These are phyloP conservation scores for Teinopalpus imperialis DNA, from an alignment of 2,888 invertebrate genomes.

Conservation along the genomic window DNA sequence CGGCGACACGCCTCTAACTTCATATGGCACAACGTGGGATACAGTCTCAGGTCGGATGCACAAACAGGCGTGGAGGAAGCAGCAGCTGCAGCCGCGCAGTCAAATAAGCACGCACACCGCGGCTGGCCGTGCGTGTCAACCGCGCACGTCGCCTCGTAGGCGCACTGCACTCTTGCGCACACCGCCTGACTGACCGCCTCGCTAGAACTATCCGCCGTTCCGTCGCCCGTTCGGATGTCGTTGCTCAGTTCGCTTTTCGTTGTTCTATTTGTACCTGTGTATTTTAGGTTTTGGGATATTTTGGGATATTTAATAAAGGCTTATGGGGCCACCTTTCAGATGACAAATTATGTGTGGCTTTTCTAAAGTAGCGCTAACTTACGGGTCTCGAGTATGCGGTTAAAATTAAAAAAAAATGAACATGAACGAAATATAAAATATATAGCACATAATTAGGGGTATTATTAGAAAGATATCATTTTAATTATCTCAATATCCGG, in stretches of 20 bases:
- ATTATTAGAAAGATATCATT: too few relatives aligned
- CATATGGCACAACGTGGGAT: constrained; percentile 92
- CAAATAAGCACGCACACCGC: constrained; percentile 89
- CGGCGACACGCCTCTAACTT: constrained; percentile 91
- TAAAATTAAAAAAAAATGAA: too few relatives aligned
- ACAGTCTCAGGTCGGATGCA: constrained; percentile 90
- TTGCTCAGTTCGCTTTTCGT: constrained; percentile 55
- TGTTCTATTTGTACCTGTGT: constrained; percentile 54
- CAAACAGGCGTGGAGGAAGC: constrained; percentile 86
- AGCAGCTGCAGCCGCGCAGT: constrained; percentile 85
- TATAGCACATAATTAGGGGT: too few relatives aligned
- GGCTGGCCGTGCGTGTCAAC: constrained; percentile 85
- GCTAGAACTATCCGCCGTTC: constrained; percentile 56
- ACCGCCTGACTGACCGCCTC: constrained; percentile 81
- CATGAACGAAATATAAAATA: too few relatives aligned
- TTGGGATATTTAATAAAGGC: too few relatives aligned
- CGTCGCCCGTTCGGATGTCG: constrained; percentile 58
- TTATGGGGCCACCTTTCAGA: too few relatives aligned
- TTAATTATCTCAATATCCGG: too few relatives aligned
- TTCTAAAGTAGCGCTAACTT: too few relatives aligned
- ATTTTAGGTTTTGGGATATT: too few relatives aligned
- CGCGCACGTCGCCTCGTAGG: constrained; percentile 92
- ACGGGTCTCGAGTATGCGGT: too few relatives aligned
- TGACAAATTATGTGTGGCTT: too few relatives aligned
- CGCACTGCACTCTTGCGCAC: constrained; percentile 91